Evolutionary conservation across 2,888 invertebrate species (phyloP), one percentile per base, ranked within the genome.

Genomic region (Cosmorhoe ocellata): DNA sequence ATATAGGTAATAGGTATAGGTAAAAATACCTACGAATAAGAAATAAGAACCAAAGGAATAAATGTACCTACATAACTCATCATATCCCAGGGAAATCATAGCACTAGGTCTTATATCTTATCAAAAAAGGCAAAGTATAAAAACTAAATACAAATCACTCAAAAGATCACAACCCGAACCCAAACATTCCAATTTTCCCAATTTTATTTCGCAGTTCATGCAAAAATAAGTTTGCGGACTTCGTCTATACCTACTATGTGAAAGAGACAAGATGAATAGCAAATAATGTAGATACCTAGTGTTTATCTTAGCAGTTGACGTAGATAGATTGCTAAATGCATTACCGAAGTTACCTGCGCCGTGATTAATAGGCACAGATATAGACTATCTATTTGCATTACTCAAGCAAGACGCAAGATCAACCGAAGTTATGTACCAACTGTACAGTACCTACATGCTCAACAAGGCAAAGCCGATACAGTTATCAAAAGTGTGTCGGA

Each of bases 261-360:
- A 34, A 43, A 34, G 44, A 45, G 51, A 44, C 50, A 50, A 53
- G 51, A 57, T 43, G 50, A 44, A 58, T 52, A 40, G 46, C 56
- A 61, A 63, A 3, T 2, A 4, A 18, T 18, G 63, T 39, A 39
- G 7, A 0, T 39, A 39, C 10, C 11, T 58, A 60, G 59, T 56
- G 55, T 47, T 56, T 56, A 59, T 57, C 52, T 51, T 11, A 43
- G 47, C 39, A 45, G 47, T 31, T 47, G 37, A 47, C 58, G 34
- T 22, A 42, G 61, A 61, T 49, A 56, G 47, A 60, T 61, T 33
- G 46, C 39, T 47, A 38, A 2, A 60, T 63, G 59, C 51, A 58
- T 61, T 56, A 53, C 48, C 34, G 22, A 40, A 54, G 46, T 46
- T 49, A 28, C 41, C 49, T 33, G 4, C 37, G 14, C 31, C 28